These are phyloP conservation scores for Euzophera pinguis DNA, from an alignment of 2,888 invertebrate species.

Conservation along the genomic window DNA sequence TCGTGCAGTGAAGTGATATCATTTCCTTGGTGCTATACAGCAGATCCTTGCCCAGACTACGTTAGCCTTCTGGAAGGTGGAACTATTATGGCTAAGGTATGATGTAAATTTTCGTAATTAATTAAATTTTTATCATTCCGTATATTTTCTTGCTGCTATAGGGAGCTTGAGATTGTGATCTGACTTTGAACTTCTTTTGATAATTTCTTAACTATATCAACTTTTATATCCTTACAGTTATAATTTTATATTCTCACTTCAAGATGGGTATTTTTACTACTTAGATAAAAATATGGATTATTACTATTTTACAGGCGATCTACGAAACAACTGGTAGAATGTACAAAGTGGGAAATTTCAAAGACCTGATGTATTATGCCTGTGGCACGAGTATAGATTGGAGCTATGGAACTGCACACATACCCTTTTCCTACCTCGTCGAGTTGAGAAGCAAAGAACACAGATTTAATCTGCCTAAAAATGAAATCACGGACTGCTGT, in stretches of 20 bases:
- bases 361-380: conserved; percentile 67
- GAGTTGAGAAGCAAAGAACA: conserved; percentile 61
- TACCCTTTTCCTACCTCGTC: conserved; percentile 65
- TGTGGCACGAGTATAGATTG: conserved; percentile 70
- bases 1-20: conserved; percentile 63
- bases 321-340: conserved; percentile 58
- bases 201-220: no score
- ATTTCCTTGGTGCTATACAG: conserved; percentile 66
- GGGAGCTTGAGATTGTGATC: no score
- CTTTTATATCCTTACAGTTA: no score
- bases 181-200: no score
- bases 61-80: conserved; percentile 65
- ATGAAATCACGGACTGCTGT: conserved; percentile 58
- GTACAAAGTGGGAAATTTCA: conserved; percentile 72
- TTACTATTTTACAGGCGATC: conserved; percentile 51
- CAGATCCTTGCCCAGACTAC: conserved; percentile 64
- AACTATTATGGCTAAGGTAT: conserved; percentile 64
- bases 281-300: no score
- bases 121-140: background rate
- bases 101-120: background rate
- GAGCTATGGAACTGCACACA: conserved; percentile 66
- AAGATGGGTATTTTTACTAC: no score
- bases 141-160: background rate
- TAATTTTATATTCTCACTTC: no score
- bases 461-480: conserved; percentile 54